Evolutionary conservation across 1,140 invertebrate species (phyloP), one percentile per base, ranked within the genome.

Genomic region (Aphaenogaster rudis): DNA sequence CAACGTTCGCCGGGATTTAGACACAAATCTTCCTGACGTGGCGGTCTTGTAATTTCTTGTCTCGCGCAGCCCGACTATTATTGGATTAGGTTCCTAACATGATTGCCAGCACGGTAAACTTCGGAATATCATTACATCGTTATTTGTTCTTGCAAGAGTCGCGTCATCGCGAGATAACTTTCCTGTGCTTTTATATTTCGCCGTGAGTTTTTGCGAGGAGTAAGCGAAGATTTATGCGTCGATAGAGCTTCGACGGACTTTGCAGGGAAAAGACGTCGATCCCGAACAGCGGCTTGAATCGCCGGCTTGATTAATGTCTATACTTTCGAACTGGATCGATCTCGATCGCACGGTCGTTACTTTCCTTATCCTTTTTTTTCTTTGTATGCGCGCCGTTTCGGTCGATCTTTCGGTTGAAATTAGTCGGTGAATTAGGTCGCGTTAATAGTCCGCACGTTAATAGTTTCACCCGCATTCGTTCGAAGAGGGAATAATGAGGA

Each of bases 71-170:
- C 15, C 80, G 69, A 76, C 80, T 84, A 84, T 84, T 84, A 84
- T 84, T 84, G 80, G 80, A 84, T 84, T 84, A 84, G 69, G 54
- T 84, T 74, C 54, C 80, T 84, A 84, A 84, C 80, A 84, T 84
- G 80, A 84, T 84, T 84, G 80, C 80, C 64, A 39, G 80, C 69
- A 59, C 57, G 57, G 80, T 84, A 84, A 84, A 84, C 80, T 84
- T 84, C n/a, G 80, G 80, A 84, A 84, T 76, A 61, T 72, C 80
- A 84, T 84, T 84, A 84, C 69, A 71, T 84, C 69, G 42, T 74
- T 74, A 84, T 81, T 81, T 57, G 80, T 61, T 61, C 69, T 74
- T 61, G 59, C 42, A 71, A 61, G 42, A 45, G 52, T 54, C 69
- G 54, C 80, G 17, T 74, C 80, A 74, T 84, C 80, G 13, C 28